Conservation (phyloP, 2,888 invertebrate species). For the Opisthograptis luteolata region DNA sequence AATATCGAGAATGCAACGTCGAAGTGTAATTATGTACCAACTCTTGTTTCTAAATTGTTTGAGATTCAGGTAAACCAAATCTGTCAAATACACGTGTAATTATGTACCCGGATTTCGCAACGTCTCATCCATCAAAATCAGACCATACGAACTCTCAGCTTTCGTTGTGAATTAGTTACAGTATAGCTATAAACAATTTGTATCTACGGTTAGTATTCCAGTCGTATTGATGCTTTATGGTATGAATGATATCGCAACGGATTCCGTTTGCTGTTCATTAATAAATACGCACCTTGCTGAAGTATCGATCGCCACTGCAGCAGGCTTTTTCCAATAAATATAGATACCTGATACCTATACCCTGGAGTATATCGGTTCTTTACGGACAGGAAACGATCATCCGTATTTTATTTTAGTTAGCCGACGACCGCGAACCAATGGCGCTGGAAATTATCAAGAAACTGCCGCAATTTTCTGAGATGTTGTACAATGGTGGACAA, state of each 20-base stretch:
- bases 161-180: no score
- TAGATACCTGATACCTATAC: no score
- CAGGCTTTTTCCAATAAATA: conserved; percentile 31
- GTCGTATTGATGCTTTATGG: no score
- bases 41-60: no score
- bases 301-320: conserved; percentile 36
- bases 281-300: conserved; percentile 13
- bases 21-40: no score
- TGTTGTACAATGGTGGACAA: conserved; percentile 1
- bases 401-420: conserved; percentile 23
- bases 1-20: no score
- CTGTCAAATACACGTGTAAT: not conserved
- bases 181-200: no score
- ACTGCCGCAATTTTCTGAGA: conserved; percentile 2
- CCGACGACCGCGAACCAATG: conserved; percentile 14
- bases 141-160: conserved; percentile 9
- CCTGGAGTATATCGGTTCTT: no score
- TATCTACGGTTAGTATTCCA: no score
- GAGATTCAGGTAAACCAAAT: no score
- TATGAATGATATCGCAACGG: not conserved
- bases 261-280: conserved; percentile 1
- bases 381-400: no score
- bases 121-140: conserved; percentile 16
- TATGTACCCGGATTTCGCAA: conserved; percentile 5
- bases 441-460: conserved; percentile 19